These are phyloP conservation scores for Odontocerum albicorne DNA, from an alignment of 2,888 invertebrate species.

Conservation along the genomic window DNA sequence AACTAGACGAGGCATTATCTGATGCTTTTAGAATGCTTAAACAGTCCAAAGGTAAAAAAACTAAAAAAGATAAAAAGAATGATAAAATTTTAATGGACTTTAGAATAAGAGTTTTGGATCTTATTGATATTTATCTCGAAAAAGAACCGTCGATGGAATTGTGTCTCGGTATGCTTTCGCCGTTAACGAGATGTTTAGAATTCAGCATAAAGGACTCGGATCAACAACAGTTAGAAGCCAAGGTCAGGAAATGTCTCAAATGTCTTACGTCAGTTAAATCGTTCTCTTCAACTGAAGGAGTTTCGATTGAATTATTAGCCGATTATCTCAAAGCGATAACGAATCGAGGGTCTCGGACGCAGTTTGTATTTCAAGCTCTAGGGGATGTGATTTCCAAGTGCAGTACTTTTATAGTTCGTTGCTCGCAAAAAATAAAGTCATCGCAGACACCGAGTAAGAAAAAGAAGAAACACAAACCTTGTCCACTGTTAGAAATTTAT, in stretches of 20 bases:
- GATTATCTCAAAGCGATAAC: conserved; percentile 60
- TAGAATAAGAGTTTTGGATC: conserved; percentile 71
- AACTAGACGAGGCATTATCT: conserved; percentile 70
- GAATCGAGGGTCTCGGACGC: conserved; percentile 65
- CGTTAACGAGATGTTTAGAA: conserved; percentile 68
- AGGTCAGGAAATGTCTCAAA: conserved; percentile 64
- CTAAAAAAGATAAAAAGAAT: conserved; percentile 61
- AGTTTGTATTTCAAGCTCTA: conserved; percentile 66
- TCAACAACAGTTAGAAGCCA: conserved; percentile 65
- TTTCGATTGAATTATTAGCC: conserved; percentile 56
- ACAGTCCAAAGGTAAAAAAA: conserved; percentile 55
- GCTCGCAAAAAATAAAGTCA: conserved; percentile 55
- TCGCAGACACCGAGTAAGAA: conserved; percentile 46
- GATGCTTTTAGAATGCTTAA: conserved; percentile 71
- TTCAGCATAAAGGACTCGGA: conserved; percentile 69
- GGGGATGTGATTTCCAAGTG: conserved; percentile 65
- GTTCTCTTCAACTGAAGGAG: conserved; percentile 59
- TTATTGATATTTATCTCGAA: conserved; percentile 72
- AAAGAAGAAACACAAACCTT: conserved; percentile 43
- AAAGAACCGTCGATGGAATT: conserved; percentile 69
- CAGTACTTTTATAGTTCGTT: conserved; percentile 65
- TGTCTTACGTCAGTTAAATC: conserved; percentile 62
- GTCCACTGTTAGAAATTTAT: conserved; percentile 53
- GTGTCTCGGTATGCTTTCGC: conserved; percentile 68
- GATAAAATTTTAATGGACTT: conserved; percentile 72